Percentiles rank a stretch among this genome's conserved stretches.
Conservation (phyloP, 2,888 invertebrate genomes). For the Stratiomys singularior region DNA sequence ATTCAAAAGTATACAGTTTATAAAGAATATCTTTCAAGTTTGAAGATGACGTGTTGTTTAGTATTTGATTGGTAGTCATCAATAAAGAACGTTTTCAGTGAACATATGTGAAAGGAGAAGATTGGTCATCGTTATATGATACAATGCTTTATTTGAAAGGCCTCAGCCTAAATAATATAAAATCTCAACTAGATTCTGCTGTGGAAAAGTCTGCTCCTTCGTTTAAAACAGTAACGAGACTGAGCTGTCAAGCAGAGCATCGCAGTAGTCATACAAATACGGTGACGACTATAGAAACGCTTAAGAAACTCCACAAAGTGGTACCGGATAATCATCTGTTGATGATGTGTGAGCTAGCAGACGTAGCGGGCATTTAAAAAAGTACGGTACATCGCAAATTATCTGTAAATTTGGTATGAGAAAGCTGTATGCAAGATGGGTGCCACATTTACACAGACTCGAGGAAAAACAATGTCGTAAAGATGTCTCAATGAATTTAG, state of each 20-base stretch:
- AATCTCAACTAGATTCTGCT: background rate
- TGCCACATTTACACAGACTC: background rate
- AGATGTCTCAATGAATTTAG: constrained; percentile 17
- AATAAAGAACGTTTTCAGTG: constrained; percentile 3
- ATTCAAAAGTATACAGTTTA: background rate
- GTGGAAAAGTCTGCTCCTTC: constrained; percentile 11
- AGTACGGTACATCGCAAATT: constrained; percentile 8
- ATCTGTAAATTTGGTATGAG: no score
- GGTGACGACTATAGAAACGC: background rate
- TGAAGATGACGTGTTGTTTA: background rate
- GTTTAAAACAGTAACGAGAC: background rate
- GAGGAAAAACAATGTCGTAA: constrained; percentile 10
- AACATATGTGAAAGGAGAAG: background rate
- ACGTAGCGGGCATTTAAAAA: constrained; percentile 16
- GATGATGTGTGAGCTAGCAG: background rate
- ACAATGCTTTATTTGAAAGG: background rate
- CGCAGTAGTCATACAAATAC: background rate
- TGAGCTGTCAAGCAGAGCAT: background rate
- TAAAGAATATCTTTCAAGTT: background rate
- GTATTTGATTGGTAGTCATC: constrained; percentile 11
- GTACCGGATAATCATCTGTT: background rate
- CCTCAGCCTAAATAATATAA: background rate
- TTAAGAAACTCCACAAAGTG: constrained; percentile 13
- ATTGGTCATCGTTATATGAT: background rate
- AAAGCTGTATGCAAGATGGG: constrained; percentile 16